A percentile compares a stretch with the other conserved stretches of the same genome.
These are phyloP conservation scores for Tetranychus urticae DNA, from an alignment of 1,140 invertebrate species.

Conservation along the genomic window DNA sequence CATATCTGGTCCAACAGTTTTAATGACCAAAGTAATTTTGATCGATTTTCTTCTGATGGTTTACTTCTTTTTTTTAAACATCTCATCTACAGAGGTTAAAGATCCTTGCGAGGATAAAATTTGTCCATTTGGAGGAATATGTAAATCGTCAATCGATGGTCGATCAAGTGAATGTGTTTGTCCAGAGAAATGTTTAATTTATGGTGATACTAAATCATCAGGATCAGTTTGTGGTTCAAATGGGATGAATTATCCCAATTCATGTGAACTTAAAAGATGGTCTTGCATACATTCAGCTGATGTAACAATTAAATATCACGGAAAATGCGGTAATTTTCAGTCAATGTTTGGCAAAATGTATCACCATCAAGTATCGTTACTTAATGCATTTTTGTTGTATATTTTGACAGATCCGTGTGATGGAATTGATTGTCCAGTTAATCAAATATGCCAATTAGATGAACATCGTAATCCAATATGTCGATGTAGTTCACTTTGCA, in stretches of 20 bases:
- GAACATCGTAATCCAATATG: slow-evolving; percentile 45
- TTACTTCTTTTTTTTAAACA: background rate
- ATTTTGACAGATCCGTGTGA: background rate
- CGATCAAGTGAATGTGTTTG: slow-evolving; percentile 43
- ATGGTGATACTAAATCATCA: slow-evolving; percentile 49
- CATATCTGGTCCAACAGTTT: too few species aligned
- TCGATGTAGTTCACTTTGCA: slow-evolving; percentile 47
- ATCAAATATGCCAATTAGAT: slow-evolving; percentile 51
- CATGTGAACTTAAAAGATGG: slow-evolving; percentile 51
- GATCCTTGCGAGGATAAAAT: slow-evolving; percentile 47
- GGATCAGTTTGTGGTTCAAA: slow-evolving; percentile 39
- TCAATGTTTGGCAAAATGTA: background rate
- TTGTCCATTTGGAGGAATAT: slow-evolving; percentile 47
- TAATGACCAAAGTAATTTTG: too few species aligned
- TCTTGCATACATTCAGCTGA: slow-evolving; percentile 47
- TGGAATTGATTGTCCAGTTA: slow-evolving; percentile 41
- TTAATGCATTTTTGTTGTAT: background rate
- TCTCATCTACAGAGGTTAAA: background rate
- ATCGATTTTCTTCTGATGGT: too few species aligned
- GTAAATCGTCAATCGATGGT: slow-evolving; percentile 45
- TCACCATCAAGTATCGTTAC: background rate
- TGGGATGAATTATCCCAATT: slow-evolving; percentile 31
- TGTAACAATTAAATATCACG: slow-evolving; percentile 55
- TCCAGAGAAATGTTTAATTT: slow-evolving; percentile 42
- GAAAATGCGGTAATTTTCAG: slow-evolving; percentile 53